phyloP scores from a whole-genome alignment of 1,140 invertebrate genomes.

The Aphelinus atriplicis region DNA sequence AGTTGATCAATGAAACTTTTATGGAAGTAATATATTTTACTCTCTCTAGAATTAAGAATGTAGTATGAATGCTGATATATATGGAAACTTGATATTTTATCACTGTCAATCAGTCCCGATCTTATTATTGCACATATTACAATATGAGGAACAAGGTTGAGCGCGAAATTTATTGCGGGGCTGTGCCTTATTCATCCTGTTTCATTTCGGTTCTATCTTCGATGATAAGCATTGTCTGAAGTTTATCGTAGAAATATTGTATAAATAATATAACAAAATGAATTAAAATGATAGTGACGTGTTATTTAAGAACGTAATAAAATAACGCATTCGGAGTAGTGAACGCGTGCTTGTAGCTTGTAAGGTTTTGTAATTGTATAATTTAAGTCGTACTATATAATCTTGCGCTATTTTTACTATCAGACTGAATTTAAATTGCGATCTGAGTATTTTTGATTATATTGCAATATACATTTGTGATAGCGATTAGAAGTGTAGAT shows the following conservation, averaged over 20 bases:
- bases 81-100: conserved; percentile 31
- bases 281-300: conserved; percentile 39
- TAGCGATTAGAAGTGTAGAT: conserved; percentile 30
- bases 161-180: conserved; percentile 35
- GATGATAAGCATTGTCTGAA: conserved; percentile 36
- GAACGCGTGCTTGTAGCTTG: conserved; percentile 38
- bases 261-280: conserved; percentile 34
- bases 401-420: conserved; percentile 42
- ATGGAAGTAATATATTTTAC: conserved; percentile 33
- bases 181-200: conserved; percentile 44
- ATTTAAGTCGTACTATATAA: conserved; percentile 39
- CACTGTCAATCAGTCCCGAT: conserved; percentile 26
- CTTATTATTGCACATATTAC: conserved; percentile 22
- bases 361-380: conserved; percentile 44
- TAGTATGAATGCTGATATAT: conserved; percentile 13
- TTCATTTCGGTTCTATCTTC: conserved; percentile 12
- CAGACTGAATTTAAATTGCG: conserved; percentile 47
- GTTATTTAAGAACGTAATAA: conserved; percentile 34
- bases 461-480: conserved; percentile 42
- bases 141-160: not conserved
- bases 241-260: conserved; percentile 36
- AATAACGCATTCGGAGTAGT: conserved; percentile 38
- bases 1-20: conserved; percentile 21
- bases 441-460: conserved; percentile 45
- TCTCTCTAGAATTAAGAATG: conserved; percentile 16